These are phyloP conservation scores for Rhogogaster chlorosoma DNA, from an alignment of 2,888 invertebrate genomes.

Conservation along the genomic window DNA sequence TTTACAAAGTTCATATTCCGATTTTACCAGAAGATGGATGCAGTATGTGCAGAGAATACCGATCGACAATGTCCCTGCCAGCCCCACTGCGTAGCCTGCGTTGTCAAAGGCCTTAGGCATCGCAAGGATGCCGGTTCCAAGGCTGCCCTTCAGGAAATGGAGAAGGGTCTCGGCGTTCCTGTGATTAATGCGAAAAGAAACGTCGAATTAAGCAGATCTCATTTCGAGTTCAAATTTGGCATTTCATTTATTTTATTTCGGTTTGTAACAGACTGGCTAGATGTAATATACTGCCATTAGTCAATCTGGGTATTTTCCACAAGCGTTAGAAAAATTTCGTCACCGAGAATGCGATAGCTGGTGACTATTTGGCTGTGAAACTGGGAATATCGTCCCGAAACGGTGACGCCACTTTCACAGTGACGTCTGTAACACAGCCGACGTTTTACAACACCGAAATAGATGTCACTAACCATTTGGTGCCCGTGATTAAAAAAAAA, in stretches of 20 bases:
- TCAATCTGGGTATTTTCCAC: neutral
- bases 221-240: neutral
- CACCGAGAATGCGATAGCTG: neutral
- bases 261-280: neutral
- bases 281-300: neutral
- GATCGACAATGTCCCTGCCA: slow-evolving; percentile 89
- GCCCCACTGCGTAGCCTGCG: slow-evolving; percentile 90
- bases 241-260: neutral
- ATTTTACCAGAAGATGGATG: slow-evolving; percentile 91
- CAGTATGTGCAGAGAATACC: slow-evolving; percentile 96
- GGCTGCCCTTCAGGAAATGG: slow-evolving; percentile 92
- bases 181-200: slow-evolving; percentile 64
- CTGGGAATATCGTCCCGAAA: neutral
- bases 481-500: neutral
- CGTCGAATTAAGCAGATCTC: slow-evolving; percentile 38
- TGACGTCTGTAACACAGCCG: neutral
- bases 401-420: neutral
- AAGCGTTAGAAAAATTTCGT: neutral
- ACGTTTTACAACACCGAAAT: neutral
- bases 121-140: slow-evolving; percentile 95
- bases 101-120: slow-evolving; percentile 93
- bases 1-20: slow-evolving; percentile 81
- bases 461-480: neutral
- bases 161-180: slow-evolving; percentile 90
- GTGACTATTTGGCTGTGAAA: neutral